These are phyloP conservation scores for Troilus luridus DNA, from an alignment of 2,888 invertebrate genomes.

Conservation along the genomic window DNA sequence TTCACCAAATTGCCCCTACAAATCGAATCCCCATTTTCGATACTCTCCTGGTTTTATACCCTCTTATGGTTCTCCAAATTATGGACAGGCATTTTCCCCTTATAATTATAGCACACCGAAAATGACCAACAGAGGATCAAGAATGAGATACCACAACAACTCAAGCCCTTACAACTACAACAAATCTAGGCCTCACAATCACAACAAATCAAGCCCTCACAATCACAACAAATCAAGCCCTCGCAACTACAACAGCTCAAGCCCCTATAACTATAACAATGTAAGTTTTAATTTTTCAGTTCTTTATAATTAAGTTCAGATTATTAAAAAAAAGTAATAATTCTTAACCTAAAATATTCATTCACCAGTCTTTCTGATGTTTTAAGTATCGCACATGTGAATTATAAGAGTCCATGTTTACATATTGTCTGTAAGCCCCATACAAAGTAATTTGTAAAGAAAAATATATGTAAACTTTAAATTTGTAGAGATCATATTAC, in stretches of 20 bases:
- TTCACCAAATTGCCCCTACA: slow-evolving; percentile 9
- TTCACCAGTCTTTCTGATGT: no score
- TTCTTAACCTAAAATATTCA: no score
- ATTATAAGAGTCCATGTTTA: no score
- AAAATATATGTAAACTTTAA: no score
- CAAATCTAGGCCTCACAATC: no score
- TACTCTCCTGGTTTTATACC: slow-evolving; percentile 14
- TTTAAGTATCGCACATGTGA: no score
- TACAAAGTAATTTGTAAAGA: no score
- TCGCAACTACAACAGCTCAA: no score
- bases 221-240: no score
- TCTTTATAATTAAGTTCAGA: not conserved
- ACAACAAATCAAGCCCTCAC: no score
- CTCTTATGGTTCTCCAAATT: slow-evolving; percentile 13
- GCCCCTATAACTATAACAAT: not conserved
- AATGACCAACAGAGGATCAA: slow-evolving; percentile 7
- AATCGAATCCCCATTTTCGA: slow-evolving; percentile 27
- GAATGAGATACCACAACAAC: slow-evolving; percentile 48
- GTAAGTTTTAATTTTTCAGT: slow-evolving; percentile 31
- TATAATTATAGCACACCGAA: slow-evolving; percentile 34
- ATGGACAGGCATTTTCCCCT: slow-evolving; percentile 40
- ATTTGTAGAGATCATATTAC: no score
- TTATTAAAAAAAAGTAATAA: not conserved
- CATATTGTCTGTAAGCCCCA: no score
- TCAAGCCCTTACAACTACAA: not conserved